Evolutionary conservation across 2,888 invertebrate genomes (phyloP), one percentile per base, ranked within the genome.

Genomic region (Drosophila rubida): DNA sequence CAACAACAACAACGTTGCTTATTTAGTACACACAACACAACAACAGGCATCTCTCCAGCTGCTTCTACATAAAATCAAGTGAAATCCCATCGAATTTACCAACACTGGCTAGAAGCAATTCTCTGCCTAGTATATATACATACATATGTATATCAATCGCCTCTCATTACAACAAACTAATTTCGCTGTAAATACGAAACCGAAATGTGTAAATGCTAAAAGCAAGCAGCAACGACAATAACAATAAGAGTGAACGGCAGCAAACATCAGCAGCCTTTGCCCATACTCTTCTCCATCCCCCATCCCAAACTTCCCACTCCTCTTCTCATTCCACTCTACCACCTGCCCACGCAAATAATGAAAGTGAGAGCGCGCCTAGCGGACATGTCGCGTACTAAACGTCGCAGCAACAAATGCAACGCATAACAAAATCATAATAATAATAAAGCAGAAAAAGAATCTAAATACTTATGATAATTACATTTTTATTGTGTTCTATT

Each of bases 21-120:
- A 30, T 11, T 30, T 30, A 30, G 30, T 11, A 30, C 30, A n/a
- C n/a, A n/a, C n/a, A n/a, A 30, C 30, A 30, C 53, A 48, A 55
- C 22, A 42, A 30, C 13, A 51, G 51, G 27, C 46, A 50, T 46
- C 69, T 69, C 82, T 82, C 83, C 86, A 86, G 80, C 83, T 86
- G 80, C 80, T 82, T 53, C 50, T 27, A 35, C 30, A 48, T 39
- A 8, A 23, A 61, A 58, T 16, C 4, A 32, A n/a, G n/a, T n/a
- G n/a, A n/a, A n/a, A n/a, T n/a, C n/a, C n/a, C 57, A 59, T 57
- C 14, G 49, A 72, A 49, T 48, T 60, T 44, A 44, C 37, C 51
- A 75, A 44, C 53, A 42, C 53, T 54, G 53, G 49, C 48, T 27
- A 35, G 19, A 49, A 44, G 11, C 41, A 46, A 51, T 30, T 19